phyloP scores from a whole-genome alignment of 1,140 invertebrate species.

The Trachymyrmex cornetzi region DNA sequence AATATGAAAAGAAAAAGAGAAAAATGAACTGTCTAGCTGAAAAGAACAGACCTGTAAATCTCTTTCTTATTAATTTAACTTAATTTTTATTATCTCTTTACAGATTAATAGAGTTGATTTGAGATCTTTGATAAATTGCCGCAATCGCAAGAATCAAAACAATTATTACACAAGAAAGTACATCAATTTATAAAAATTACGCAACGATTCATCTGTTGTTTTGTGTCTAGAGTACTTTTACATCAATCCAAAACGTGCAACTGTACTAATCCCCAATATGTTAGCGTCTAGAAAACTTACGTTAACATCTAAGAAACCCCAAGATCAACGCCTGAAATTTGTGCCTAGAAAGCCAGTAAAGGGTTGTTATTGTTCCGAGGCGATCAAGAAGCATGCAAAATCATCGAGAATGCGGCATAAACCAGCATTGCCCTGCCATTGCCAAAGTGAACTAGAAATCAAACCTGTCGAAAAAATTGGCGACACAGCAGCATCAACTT shows the following conservation, averaged over 20 bases:
- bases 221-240: conserved; percentile 63
- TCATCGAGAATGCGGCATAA: conserved; percentile 65
- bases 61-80: not conserved
- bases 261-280: conserved; percentile 60
- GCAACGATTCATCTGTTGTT: conserved; percentile 70
- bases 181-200: conserved; percentile 64
- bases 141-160: not conserved
- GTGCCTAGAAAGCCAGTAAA: conserved; percentile 76
- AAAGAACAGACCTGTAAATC: no score
- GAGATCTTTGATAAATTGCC: not conserved
- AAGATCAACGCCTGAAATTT: not conserved
- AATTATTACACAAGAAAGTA: not conserved
- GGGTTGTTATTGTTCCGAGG: conserved; percentile 80
- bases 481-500: conserved; percentile 1
- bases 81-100: conserved; percentile 44
- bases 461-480: conserved; percentile 28
- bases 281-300: conserved; percentile 65
- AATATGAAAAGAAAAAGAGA: no score
- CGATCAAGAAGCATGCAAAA: conserved; percentile 64
- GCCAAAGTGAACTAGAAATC: conserved; percentile 62
- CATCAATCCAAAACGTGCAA: conserved; percentile 15
- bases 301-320: conserved; percentile 75
- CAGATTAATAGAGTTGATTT: conserved; percentile 41
- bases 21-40: no score
- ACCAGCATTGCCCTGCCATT: conserved; percentile 61